Conservation (phyloP, 2,113 vertebrate species). For the Lasiurus cinereus region DNA sequence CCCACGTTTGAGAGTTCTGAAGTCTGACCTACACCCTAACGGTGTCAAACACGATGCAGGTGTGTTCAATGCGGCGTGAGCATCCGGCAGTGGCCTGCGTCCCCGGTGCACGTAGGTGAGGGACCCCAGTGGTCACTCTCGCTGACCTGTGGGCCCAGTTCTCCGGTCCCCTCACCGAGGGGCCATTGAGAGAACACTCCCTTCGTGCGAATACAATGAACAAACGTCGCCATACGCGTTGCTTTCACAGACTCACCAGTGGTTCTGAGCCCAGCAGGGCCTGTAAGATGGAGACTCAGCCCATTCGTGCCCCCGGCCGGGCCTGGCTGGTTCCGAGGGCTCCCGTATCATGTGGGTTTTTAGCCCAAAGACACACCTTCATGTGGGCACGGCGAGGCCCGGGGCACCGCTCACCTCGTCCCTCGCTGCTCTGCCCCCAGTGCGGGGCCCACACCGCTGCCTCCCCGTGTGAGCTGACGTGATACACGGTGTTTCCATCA, state of each 20-base stretch:
- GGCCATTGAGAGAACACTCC: no score
- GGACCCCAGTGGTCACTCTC: background rate
- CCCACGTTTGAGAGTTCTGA: background rate
- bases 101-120: background rate
- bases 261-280: background rate
- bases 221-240: background rate
- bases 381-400: fast-evolving
- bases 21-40: background rate
- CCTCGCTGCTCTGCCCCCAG: no score
- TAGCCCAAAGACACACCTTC: background rate
- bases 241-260: no score
- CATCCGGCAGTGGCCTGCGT: background rate
- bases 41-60: no score
- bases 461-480: background rate
- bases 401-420: fast-evolving
- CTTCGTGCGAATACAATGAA: background rate
- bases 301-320: background rate
- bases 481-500: no score
- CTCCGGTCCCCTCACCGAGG: background rate
- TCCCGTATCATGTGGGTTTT: background rate
- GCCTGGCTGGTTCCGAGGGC: background rate
- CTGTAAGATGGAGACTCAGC: background rate
- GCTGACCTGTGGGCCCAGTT: no score
- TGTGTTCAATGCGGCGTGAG: background rate
- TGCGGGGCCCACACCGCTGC: background rate